Evolutionary conservation across 2,113 vertebrate genomes (phyloP).

Genomic region (Upupa epops): DNA sequence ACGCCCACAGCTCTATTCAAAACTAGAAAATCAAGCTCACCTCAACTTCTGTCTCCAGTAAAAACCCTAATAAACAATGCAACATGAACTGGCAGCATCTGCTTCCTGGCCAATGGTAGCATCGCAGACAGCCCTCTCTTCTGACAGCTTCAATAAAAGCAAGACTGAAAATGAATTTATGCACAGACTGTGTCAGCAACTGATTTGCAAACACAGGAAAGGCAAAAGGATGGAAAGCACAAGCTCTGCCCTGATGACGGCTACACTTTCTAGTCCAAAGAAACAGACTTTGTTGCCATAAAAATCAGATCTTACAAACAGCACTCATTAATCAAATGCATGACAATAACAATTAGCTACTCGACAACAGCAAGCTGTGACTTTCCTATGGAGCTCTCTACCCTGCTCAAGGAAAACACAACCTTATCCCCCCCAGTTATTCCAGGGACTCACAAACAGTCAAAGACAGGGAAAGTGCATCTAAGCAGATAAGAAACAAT

Average conservation of each 20-base stretch:
- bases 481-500: constrained; percentile 42
- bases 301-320: neutral
- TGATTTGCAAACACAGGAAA: neutral
- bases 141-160: neutral
- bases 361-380: neutral
- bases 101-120: neutral
- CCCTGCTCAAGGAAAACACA: neutral
- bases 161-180: neutral
- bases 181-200: neutral
- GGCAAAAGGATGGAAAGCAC: neutral
- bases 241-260: neutral
- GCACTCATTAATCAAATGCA: neutral
- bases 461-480: constrained; percentile 32
- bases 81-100: neutral
- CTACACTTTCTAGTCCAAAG: neutral
- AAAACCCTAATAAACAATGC: constrained; percentile 41
- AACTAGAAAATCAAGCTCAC: constrained; percentile 70
- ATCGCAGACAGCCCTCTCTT: neutral
- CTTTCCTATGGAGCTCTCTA: neutral
- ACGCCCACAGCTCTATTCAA: constrained; percentile 52
- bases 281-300: neutral
- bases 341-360: neutral
- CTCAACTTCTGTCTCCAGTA: constrained; percentile 32
- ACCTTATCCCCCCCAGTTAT: neutral
- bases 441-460: neutral